A percentile compares a stretch with the other conserved stretches of the same genome.
These are phyloP conservation scores for Cynopterus brachyotis DNA, from an alignment of 2,113 vertebrate species.

Conservation along the genomic window DNA sequence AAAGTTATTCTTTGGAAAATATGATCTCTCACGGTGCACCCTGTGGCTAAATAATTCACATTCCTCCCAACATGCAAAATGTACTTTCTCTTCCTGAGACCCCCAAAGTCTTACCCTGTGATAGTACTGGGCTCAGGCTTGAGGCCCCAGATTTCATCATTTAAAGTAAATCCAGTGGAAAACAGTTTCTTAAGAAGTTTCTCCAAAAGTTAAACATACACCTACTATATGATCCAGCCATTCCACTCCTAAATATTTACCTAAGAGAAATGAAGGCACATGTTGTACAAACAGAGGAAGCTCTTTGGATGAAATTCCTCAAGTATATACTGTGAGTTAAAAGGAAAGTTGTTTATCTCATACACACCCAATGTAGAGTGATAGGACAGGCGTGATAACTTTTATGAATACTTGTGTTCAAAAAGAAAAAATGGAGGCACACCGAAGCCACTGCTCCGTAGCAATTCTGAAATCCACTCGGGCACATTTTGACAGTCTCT, in stretches of 20 bases:
- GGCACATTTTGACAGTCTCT: not conserved
- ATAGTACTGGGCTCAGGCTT: not conserved
- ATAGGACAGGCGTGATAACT: not conserved
- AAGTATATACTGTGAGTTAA: not conserved
- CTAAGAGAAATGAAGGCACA: conserved; percentile 3
- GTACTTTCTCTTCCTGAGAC: not conserved
- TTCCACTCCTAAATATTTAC: not conserved
- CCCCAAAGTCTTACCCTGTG: not conserved
- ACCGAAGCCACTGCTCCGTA: not conserved
- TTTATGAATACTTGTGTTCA: not conserved
- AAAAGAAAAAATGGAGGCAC: not conserved
- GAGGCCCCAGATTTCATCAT: not conserved
- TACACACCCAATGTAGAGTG: not conserved
- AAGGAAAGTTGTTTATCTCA: not conserved
- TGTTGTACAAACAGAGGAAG: not conserved
- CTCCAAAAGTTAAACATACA: not conserved
- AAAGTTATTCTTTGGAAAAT: not conserved
- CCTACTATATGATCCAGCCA: not conserved
- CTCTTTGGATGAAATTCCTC: not conserved
- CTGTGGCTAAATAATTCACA: not conserved
- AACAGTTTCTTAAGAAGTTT: not conserved
- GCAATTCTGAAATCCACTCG: not conserved
- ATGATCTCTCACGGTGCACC: not conserved
- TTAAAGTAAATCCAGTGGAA: not conserved
- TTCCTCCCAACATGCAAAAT: not conserved